Conservation (phyloP, 2,113 vertebrate species). For the Scomber scombrus region DNA sequence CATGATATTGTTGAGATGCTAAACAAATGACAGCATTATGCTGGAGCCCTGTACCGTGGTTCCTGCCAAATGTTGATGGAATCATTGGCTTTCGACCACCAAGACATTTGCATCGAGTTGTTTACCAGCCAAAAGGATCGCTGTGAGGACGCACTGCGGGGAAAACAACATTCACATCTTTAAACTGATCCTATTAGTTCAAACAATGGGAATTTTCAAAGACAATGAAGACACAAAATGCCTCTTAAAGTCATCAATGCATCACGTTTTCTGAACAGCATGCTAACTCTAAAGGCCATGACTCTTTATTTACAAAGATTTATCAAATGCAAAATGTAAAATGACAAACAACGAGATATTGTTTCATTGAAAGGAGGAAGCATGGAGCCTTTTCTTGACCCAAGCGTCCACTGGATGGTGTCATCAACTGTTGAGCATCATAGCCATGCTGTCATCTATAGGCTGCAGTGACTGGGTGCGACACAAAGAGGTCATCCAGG, state of each 20-base stretch:
- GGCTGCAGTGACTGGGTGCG: slow-evolving; percentile 2
- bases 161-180: slow-evolving; percentile 23
- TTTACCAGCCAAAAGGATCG: slow-evolving; percentile 59
- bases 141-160: slow-evolving; percentile 42
- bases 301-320: background rate
- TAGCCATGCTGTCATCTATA: slow-evolving; percentile 53
- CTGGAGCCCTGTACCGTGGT: slow-evolving; percentile 26
- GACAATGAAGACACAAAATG: slow-evolving; percentile 4
- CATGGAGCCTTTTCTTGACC: background rate
- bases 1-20: slow-evolving; percentile 74
- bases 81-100: slow-evolving; percentile 71
- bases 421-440: slow-evolving; percentile 62
- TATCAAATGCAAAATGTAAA: background rate
- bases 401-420: slow-evolving; percentile 17
- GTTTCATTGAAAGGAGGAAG: slow-evolving; percentile 31
- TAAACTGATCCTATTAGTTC: slow-evolving; percentile 56
- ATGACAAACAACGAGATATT: slow-evolving; percentile 6
- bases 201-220: slow-evolving; percentile 52
- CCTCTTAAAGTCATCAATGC: background rate
- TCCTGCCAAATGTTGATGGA: slow-evolving; percentile 82
- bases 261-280: background rate
- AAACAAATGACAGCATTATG: slow-evolving; percentile 80
- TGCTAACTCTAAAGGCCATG: background rate
- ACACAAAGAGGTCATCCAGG: slow-evolving; percentile 46
- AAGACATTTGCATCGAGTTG: slow-evolving; percentile 66